Evolutionary conservation across 2,797 vertebrate species (phyloP).

Genomic region (Artibeus lituratus): DNA sequence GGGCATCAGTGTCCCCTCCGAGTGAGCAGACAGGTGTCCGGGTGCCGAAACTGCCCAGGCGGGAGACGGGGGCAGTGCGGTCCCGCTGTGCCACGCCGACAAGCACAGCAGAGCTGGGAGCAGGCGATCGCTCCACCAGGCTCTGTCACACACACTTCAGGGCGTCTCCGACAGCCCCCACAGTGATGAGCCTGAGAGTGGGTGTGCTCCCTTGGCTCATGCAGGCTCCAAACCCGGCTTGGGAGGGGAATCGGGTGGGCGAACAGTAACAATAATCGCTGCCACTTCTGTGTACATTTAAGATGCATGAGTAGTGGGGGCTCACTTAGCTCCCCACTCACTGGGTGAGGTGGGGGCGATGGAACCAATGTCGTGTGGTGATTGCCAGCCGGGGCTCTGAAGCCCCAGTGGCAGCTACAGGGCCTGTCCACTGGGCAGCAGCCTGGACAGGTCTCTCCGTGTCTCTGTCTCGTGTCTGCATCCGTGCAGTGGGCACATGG

Average conservation of each 20-base stretch:
- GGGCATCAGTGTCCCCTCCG: not conserved
- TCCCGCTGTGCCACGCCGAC: not conserved
- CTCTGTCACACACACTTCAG: not conserved
- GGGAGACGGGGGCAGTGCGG: not conserved
- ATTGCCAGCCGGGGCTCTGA: not conserved
- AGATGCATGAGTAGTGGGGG: accelerated
- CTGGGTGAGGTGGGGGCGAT: not conserved
- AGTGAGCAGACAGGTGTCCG: not conserved
- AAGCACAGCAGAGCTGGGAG: accelerated
- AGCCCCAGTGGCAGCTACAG: no score
- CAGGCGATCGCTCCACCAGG: accelerated
- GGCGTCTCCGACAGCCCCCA: not conserved
- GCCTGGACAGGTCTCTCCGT: not conserved
- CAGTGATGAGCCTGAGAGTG: accelerated
- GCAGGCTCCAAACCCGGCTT: not conserved
- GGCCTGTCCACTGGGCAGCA: not conserved
- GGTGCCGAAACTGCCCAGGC: not conserved
- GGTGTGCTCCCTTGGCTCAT: not conserved
- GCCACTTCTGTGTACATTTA: not conserved
- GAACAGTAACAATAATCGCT: not conserved
- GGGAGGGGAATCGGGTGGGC: not conserved
- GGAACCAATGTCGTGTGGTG: accelerated
- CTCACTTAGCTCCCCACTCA: not conserved
- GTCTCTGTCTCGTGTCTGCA: not conserved
- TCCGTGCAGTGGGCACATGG: not conserved